Evolutionary conservation across 2,888 invertebrate species (phyloP), one percentile per base, ranked within the genome.

Genomic region (Podabrus alpinus): DNA sequence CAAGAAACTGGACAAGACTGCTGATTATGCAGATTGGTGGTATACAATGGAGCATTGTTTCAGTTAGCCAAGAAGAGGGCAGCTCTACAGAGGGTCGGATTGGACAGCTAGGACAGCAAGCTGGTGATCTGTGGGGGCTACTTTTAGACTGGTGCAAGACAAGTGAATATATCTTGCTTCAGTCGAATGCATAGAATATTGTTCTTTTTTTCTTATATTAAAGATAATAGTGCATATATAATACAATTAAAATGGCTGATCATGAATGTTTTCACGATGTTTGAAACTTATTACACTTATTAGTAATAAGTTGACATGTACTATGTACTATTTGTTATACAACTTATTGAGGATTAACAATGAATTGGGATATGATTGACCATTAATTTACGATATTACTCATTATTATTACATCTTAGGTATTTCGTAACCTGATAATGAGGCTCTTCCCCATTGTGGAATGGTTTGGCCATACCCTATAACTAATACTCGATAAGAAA

Each of bases 1-100:
- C 76, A 71, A 68, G 71, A 70, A 70, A 71, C 70, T 79, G 77
- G 75, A 77, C 79, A 80, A 77, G 77, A 77, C 78, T 74, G 74
- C 81, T 80, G 81, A 80, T 81, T 81, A 81, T 81, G 81, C 80
- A 81, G 79, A 81, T 81, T 81, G 81, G 79, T 78, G 67, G 80
- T 78, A 80, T 76, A 81, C 81, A 81, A 81, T 81, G 79, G 80
- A 70, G 80, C 80, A 81, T 81, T 81, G 81, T 81, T 79, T 81
- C 76, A 73, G 76, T 64, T 74, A 72, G 77, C 77, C 77, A 74
- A 77, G 76, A 74, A 79, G 75, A 75, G 78, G 78, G 79, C 71
- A 74, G 72, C 70, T 68, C 69, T 62, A 68, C 74, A 64, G 70
- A 67, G 73, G 69, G 71, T 69, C 74, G 72, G 69, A 72, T 75